Evolutionary conservation across 2,888 invertebrate species (phyloP).

Genomic region (Nemotelus nigrinus): DNA sequence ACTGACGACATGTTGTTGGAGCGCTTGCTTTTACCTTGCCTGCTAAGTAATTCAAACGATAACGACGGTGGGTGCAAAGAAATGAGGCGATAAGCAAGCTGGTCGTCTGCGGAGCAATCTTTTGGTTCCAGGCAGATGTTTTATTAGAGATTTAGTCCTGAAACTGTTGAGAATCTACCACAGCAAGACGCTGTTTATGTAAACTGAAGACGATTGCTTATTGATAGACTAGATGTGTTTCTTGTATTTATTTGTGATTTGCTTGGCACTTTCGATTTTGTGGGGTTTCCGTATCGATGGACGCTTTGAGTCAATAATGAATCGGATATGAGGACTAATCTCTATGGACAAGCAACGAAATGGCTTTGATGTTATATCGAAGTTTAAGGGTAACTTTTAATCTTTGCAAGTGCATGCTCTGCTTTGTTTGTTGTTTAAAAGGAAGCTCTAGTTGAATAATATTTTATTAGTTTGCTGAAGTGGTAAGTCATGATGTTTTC

Average conservation of each 20-base stretch:
- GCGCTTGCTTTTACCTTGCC: conserved; percentile 14
- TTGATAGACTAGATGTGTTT: conserved; percentile 35
- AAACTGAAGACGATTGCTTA: conserved; percentile 31
- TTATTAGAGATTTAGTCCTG: not conserved
- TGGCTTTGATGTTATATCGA: too few relatives aligned
- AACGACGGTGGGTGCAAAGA: not conserved
- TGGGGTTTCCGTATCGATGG: not conserved
- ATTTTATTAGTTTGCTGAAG: too few relatives aligned
- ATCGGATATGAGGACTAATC: too few relatives aligned
- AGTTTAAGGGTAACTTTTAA: too few relatives aligned
- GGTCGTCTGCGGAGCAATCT: not conserved
- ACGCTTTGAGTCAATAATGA: too few relatives aligned
- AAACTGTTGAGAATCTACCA: conserved; percentile 36
- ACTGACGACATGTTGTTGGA: not conserved
- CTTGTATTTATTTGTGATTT: conserved; percentile 23
- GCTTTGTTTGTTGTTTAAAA: too few relatives aligned
- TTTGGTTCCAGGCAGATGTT: conserved; percentile 9
- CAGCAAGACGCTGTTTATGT: conserved; percentile 5
- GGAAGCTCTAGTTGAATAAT: too few relatives aligned
- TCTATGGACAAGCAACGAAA: too few relatives aligned
- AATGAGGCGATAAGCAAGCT: not conserved
- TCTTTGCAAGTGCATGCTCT: too few relatives aligned
- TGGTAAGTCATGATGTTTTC: too few relatives aligned
- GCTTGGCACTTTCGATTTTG: conserved; percentile 2
- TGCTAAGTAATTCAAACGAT: conserved; percentile 3